A percentile compares a stretch with the other conserved stretches of the same genome.
phyloP scores from a whole-genome alignment of 2,113 vertebrate genomes.

The Morone chrysops region DNA sequence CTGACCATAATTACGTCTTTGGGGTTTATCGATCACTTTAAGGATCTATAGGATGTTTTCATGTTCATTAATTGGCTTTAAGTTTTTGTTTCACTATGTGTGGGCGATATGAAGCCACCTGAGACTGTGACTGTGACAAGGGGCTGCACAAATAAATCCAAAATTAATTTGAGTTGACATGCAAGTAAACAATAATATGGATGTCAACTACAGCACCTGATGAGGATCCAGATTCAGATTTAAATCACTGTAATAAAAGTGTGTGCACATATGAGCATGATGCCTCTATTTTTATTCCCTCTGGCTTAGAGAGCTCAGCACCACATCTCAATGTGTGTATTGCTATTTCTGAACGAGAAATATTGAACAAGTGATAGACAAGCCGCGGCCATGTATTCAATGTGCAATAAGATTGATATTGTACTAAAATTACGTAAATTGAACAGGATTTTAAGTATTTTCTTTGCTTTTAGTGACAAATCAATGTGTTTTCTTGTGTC shows the following conservation, averaged over 20 bases:
- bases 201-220: constrained; percentile 32
- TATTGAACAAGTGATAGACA: constrained; percentile 15
- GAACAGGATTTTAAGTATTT: constrained; percentile 14
- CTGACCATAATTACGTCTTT: neutral
- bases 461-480: constrained; percentile 48
- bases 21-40: constrained; percentile 8
- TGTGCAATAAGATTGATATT: constrained; percentile 18
- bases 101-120: constrained; percentile 36
- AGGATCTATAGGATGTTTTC: constrained; percentile 34
- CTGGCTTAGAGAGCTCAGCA: constrained; percentile 5
- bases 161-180: constrained; percentile 46
- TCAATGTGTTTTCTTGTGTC: constrained; percentile 53
- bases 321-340: neutral
- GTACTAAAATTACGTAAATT: constrained; percentile 21
- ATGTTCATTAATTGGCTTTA: constrained; percentile 55
- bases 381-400: constrained; percentile 11
- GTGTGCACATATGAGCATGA: neutral
- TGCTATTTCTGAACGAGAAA: constrained; percentile 26
- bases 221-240: constrained; percentile 38
- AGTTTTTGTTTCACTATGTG: constrained; percentile 50
- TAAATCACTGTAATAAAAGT: constrained; percentile 43
- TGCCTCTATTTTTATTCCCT: constrained; percentile 23
- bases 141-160: constrained; percentile 38
- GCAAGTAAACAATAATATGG: constrained; percentile 52
- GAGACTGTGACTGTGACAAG: constrained; percentile 53